Percentiles rank a stretch among this genome's conserved stretches.
phyloP scores from a whole-genome alignment of 1,140 invertebrate genomes.

The Aphelenchoides fujianensis region DNA sequence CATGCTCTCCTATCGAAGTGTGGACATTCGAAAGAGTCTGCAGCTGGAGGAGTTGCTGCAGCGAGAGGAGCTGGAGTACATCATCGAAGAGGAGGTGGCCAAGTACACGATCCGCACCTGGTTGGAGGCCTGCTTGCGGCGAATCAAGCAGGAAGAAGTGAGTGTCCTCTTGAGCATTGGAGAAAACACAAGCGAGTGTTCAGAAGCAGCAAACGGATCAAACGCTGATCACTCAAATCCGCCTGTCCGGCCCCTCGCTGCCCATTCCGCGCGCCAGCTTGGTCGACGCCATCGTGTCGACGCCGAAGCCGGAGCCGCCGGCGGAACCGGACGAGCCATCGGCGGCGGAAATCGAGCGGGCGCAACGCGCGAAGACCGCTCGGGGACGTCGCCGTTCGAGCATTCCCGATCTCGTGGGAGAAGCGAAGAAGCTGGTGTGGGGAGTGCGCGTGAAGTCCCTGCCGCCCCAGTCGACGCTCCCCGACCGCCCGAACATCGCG shows the following conservation, averaged over 20 bases:
- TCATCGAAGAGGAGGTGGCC: constrained; percentile 99
- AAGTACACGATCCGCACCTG: constrained; percentile 85
- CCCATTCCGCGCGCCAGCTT: background rate
- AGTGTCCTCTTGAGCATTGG: background rate
- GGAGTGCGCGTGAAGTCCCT: constrained; percentile 39
- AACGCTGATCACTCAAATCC: constrained; percentile 29
- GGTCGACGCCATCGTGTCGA: background rate
- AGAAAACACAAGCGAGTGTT: constrained; percentile 4
- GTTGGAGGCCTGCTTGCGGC: constrained; percentile 49
- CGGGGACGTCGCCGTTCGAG: constrained; percentile 34
- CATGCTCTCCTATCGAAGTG: constrained; percentile 97
- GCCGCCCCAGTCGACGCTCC: constrained; percentile 28
- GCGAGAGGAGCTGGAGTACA: constrained; percentile 95
- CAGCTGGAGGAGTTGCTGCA: constrained; percentile 96
- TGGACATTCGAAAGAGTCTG: constrained; percentile 94
- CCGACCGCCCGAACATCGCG: constrained; percentile 37
- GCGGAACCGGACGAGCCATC: constrained; percentile 24
- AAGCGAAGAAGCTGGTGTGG: constrained; percentile 55
- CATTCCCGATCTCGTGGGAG: constrained; percentile 52
- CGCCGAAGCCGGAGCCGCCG: background rate
- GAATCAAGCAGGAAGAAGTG: constrained; percentile 53
- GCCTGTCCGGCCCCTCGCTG: background rate
- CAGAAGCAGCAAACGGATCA: constrained; percentile 29
- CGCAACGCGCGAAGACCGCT: constrained; percentile 18
- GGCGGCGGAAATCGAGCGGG: constrained; percentile 29